Conservation (phyloP, 2,113 vertebrate genomes). For the Callorhinus ursinus region DNA sequence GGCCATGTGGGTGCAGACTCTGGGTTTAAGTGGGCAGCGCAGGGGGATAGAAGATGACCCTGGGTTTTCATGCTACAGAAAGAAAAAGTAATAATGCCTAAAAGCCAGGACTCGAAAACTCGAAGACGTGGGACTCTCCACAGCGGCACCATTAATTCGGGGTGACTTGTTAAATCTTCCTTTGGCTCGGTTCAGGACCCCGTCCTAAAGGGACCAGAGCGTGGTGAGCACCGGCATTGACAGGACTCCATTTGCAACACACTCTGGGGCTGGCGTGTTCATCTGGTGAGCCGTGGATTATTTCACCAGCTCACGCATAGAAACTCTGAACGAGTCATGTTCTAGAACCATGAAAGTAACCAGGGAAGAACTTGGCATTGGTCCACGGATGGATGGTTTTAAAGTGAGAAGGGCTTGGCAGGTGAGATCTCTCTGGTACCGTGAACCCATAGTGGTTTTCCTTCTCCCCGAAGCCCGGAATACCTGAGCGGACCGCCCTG, state of each 20-base stretch:
- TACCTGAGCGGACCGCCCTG: background rate
- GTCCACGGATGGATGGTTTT: background rate
- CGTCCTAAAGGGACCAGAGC: background rate
- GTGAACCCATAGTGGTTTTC: background rate
- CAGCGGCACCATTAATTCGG: background rate
- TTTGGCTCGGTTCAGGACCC: background rate
- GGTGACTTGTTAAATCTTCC: background rate
- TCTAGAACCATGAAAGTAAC: slow-evolving; percentile 27
- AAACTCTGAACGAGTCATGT: background rate
- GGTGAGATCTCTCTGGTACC: background rate
- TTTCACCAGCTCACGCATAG: background rate
- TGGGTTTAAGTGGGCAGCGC: background rate
- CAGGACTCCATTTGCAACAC: background rate
- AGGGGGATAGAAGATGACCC: background rate
- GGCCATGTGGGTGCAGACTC: background rate
- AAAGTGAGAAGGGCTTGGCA: background rate
- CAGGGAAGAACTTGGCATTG: background rate
- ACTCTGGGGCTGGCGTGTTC: background rate
- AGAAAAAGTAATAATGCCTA: background rate
- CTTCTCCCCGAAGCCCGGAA: background rate
- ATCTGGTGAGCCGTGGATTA: background rate
- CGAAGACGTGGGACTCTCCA: background rate
- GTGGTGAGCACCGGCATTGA: background rate
- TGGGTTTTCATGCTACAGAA: background rate
- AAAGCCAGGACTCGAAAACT: background rate